These are phyloP conservation scores for Hydroisotoma schaefferi DNA, from an alignment of 2,888 invertebrate species.

Conservation along the genomic window DNA sequence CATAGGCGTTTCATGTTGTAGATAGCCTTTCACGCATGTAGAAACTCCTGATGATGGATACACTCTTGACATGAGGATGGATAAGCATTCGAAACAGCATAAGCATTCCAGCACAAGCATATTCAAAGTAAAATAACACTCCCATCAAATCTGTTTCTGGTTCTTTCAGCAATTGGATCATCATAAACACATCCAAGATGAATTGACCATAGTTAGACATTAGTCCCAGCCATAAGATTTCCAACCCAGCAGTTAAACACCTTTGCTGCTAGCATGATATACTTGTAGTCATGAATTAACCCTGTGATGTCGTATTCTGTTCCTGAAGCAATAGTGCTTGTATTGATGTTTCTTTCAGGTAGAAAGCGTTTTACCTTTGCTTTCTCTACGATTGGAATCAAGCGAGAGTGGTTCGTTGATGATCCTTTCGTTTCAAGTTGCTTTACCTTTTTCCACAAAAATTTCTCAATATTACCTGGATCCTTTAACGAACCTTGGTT, in stretches of 20 bases:
- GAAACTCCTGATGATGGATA: conserved; percentile 1
- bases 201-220: conserved; percentile 35
- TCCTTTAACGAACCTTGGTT: neutral
- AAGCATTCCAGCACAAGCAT: conserved; percentile 38
- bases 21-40: too few relatives aligned
- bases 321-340: conserved; percentile 24
- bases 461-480: neutral
- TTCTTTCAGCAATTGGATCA: conserved; percentile 34
- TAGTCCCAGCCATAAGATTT: conserved; percentile 26
- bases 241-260: conserved; percentile 33
- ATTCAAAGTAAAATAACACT: conserved; percentile 32
- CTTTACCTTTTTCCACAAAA: neutral
- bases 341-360: conserved; percentile 11
- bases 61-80: neutral
- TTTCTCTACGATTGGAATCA: too few relatives aligned
- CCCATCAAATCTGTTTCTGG: conserved; percentile 35
- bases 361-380: neutral
- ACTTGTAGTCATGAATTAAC: conserved; percentile 27
- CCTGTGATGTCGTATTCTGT: conserved; percentile 27
- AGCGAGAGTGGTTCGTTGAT: too few relatives aligned
- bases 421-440: too few relatives aligned
- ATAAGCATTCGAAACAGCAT: conserved; percentile 41
- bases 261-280: conserved; percentile 24
- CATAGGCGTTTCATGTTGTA: conserved; percentile 26
- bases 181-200: conserved; percentile 34